A percentile compares a stretch with the other conserved stretches of the same genome.
These are phyloP conservation scores for Himalopsyche phryganea DNA, from an alignment of 1,140 invertebrate species.

Conservation along the genomic window DNA sequence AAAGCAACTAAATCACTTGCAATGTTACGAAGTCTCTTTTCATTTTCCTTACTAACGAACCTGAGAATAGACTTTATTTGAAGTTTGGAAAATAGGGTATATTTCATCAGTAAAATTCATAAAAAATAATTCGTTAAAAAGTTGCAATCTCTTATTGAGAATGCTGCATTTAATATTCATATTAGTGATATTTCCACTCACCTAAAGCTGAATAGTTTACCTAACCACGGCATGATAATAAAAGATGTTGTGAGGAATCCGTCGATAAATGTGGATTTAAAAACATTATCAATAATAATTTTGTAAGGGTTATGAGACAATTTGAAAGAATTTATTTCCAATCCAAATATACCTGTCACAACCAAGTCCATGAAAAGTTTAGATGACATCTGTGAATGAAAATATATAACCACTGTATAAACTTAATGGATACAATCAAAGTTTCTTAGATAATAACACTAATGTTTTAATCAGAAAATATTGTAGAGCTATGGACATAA, in stretches of 20 bases:
- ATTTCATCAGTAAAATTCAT: too few relatives aligned
- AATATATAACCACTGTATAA: too few relatives aligned
- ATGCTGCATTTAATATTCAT: too few relatives aligned
- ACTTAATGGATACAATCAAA: too few relatives aligned
- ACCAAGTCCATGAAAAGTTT: slow-evolving; percentile 10
- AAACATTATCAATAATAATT: slow-evolving; percentile 1
- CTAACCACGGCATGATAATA: slow-evolving; percentile 8
- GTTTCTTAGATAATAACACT: too few relatives aligned
- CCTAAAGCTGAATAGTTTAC: slow-evolving; percentile 8
- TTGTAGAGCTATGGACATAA: too few relatives aligned
- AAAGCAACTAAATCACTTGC: slow-evolving; percentile 4
- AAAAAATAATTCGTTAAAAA: too few relatives aligned
- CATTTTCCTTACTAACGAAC: not conserved
- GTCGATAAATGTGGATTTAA: slow-evolving; percentile 6
- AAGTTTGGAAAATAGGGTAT: too few relatives aligned
- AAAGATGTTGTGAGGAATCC: not conserved
- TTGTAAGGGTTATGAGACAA: slow-evolving; percentile 3
- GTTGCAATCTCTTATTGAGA: too few relatives aligned
- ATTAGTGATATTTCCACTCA: too few relatives aligned
- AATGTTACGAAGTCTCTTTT: not conserved
- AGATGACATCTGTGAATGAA: slow-evolving; percentile 4
- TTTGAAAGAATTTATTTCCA: slow-evolving; percentile 11
- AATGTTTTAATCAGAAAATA: too few relatives aligned
- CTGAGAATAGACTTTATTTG: too few relatives aligned
- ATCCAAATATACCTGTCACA: slow-evolving; percentile 9